These are phyloP conservation scores for Ibycter americanus DNA, from an alignment of 2,797 vertebrate species.

Conservation along the genomic window DNA sequence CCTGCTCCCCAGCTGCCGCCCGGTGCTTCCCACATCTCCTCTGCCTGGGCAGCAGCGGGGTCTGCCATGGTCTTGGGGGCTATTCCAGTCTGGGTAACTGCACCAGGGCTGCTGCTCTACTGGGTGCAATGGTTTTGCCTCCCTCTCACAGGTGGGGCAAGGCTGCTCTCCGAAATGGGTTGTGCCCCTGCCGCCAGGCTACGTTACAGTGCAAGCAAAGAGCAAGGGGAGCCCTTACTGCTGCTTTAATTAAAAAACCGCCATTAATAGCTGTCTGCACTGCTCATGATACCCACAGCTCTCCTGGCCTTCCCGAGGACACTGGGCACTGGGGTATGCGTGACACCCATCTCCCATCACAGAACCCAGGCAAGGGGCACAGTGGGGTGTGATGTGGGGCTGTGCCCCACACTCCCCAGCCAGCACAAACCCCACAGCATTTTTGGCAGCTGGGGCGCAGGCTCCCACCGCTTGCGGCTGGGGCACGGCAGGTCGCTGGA, in stretches of 20 bases:
- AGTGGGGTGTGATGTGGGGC: fast-evolving
- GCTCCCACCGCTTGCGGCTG: fast-evolving
- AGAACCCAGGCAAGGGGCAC: background rate
- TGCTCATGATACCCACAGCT: background rate
- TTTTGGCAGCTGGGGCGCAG: fast-evolving
- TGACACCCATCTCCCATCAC: background rate
- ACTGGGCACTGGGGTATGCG: fast-evolving
- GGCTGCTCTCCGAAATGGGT: background rate
- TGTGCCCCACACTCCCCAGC: fast-evolving
- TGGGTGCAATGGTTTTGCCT: background rate
- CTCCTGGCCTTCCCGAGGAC: no score
- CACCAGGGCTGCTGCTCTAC: background rate
- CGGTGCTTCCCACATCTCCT: background rate
- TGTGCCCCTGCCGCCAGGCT: background rate
- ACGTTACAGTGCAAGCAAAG: background rate
- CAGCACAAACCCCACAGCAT: fast-evolving
- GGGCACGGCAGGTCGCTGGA: background rate
- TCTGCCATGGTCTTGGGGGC: background rate
- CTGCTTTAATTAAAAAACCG: background rate
- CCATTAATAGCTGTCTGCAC: background rate
- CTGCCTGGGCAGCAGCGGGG: fast-evolving
- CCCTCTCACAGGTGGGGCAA: fast-evolving
- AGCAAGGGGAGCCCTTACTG: background rate
- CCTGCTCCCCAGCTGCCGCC: background rate
- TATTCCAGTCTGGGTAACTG: background rate